phyloP scores from a whole-genome alignment of 2,797 vertebrate genomes.

The Gambusia yucatana region DNA sequence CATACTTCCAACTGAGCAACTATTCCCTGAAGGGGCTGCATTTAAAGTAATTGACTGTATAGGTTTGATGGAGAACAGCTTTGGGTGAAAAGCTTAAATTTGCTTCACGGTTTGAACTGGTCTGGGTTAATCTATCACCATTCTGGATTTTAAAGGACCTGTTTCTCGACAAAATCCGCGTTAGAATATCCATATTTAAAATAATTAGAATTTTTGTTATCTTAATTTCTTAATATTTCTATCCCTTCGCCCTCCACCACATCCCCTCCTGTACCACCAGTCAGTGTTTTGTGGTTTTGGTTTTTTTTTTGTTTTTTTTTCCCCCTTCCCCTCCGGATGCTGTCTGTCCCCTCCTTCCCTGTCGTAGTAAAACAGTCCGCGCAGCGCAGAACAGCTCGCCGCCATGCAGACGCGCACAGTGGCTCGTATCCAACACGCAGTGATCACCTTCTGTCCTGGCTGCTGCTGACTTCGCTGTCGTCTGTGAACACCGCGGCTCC shows the following conservation, averaged over 20 bases:
- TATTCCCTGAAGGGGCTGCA: neutral
- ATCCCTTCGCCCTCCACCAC: neutral
- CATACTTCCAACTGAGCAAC: neutral
- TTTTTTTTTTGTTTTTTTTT: neutral
- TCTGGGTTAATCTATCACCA: neutral
- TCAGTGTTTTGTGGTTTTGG: constrained; percentile 29
- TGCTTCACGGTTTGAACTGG: neutral
- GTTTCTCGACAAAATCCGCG: neutral
- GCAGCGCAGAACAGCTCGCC: constrained; percentile 28
- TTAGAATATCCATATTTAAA: neutral
- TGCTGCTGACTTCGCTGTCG: constrained; percentile 34
- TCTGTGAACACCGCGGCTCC: constrained; percentile 39
- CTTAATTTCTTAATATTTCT: neutral
- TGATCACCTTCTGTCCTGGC: constrained; percentile 53
- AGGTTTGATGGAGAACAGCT: neutral
- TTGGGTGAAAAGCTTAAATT: neutral
- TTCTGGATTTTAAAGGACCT: neutral
- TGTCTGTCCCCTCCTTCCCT: neutral
- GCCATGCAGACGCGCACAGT: constrained; percentile 60
- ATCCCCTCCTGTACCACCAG: constrained; percentile 16
- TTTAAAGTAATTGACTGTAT: neutral
- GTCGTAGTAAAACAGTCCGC: constrained; percentile 54
- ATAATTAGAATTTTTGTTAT: neutral
- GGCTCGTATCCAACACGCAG: constrained; percentile 70
- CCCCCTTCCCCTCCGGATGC: too few relatives aligned